These are phyloP conservation scores for Eptatretus burgeri DNA, from an alignment of 2,113 vertebrate genomes.

Conservation along the genomic window DNA sequence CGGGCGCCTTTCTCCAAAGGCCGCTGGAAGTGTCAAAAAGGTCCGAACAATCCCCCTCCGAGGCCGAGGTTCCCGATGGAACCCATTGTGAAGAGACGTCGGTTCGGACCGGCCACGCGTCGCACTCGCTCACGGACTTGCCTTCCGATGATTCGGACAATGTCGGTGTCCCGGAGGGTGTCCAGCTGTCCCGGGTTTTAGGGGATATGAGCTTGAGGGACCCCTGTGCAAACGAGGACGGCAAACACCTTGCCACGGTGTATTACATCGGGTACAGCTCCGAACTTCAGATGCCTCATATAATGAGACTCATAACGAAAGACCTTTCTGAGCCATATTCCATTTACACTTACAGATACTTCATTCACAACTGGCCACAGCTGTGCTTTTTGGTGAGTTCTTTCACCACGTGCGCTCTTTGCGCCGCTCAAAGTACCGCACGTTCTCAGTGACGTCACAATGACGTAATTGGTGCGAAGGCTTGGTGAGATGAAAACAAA, in stretches of 20 bases:
- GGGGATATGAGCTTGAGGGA: slow-evolving; percentile 19
- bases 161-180: slow-evolving; percentile 17
- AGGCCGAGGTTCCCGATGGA: too few relatives aligned
- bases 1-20: too few relatives aligned
- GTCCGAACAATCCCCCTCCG: too few relatives aligned
- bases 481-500: too few relatives aligned
- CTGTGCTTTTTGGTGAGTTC: slow-evolving; percentile 98
- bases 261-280: slow-evolving; percentile 89
- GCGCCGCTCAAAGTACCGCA: too few relatives aligned
- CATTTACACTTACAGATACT: slow-evolving; percentile 99
- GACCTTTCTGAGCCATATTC: slow-evolving; percentile 99
- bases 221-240: slow-evolving; percentile 9
- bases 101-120: slow-evolving; percentile 18
- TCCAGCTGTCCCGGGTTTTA: slow-evolving; percentile 22
- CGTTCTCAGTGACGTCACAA: too few relatives aligned
- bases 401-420: background rate
- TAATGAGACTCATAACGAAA: slow-evolving; percentile 99
- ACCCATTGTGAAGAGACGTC: slow-evolving; percentile 12
- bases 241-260: slow-evolving; percentile 30
- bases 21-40: too few relatives aligned
- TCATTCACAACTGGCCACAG: slow-evolving; percentile 99
- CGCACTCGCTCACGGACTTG: slow-evolving; percentile 13
- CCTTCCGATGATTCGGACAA: slow-evolving; percentile 21
- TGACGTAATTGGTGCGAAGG: too few relatives aligned
- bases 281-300: slow-evolving; percentile 98